Percentiles rank a stretch among this genome's conserved stretches.
Evolutionary conservation across 2,888 invertebrate species (phyloP).

Genomic region (Lissonota sp.): DNA sequence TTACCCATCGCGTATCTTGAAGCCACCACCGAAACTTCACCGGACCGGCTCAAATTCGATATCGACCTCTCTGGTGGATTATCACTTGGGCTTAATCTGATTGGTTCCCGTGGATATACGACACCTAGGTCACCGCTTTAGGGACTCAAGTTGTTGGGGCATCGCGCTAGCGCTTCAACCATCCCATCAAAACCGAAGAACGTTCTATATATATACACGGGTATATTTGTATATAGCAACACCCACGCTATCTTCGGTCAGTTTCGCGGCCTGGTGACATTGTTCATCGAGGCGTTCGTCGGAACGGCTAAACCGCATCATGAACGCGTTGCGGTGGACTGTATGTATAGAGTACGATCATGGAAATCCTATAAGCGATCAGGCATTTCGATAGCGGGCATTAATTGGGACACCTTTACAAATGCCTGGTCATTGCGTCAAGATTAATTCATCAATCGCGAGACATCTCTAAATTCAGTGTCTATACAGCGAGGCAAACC

Average conservation of each 20-base stretch:
- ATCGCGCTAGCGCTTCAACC: constrained; percentile 43
- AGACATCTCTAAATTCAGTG: no score
- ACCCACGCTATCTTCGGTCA: constrained; percentile 49
- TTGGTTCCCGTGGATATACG: constrained; percentile 41
- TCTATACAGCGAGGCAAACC: no score
- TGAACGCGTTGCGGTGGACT: constrained; percentile 57
- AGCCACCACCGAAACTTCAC: constrained; percentile 2
- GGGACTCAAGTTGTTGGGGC: constrained; percentile 51
- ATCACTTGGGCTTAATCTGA: constrained; percentile 45
- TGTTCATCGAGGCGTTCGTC: constrained; percentile 66
- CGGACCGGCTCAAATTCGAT: constrained; percentile 36
- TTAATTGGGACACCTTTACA: background rate
- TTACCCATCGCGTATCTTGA: background rate
- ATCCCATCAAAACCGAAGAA: constrained; percentile 42
- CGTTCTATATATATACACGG: background rate
- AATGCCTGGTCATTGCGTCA: no score
- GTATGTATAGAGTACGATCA: constrained; percentile 12
- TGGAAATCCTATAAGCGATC: constrained; percentile 12
- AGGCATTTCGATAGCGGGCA: background rate
- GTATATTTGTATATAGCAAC: constrained; percentile 28
- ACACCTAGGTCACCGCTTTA: constrained; percentile 32
- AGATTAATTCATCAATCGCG: no score
- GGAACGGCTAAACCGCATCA: constrained; percentile 66
- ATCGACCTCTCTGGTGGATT: constrained; percentile 54
- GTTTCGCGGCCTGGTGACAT: constrained; percentile 67